phyloP scores from a whole-genome alignment of 2,113 vertebrate genomes.

The Elephantulus edwardii region DNA sequence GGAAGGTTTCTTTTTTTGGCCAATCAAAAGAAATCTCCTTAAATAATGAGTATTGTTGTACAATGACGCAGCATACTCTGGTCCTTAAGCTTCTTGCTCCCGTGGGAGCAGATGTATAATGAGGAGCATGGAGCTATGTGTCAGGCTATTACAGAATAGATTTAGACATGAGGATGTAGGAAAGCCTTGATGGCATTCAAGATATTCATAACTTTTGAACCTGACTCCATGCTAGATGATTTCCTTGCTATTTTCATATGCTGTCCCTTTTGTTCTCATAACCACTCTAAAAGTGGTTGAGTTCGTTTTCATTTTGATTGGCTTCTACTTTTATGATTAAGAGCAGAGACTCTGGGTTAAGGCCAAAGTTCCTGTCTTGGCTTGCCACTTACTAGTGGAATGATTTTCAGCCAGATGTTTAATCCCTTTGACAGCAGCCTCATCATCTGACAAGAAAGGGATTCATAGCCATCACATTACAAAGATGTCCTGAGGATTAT shows the following conservation, averaged over 20 bases:
- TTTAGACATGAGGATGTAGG: constrained; percentile 37
- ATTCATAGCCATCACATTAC: neutral
- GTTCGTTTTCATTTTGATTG: constrained; percentile 15
- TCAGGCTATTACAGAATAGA: constrained; percentile 47
- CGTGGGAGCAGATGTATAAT: neutral
- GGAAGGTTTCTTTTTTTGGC: constrained; percentile 41
- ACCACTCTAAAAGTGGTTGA: neutral
- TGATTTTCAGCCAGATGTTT: constrained; percentile 21
- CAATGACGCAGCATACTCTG: constrained; percentile 28
- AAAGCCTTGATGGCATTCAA: constrained; percentile 42
- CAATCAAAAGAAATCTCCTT: constrained; percentile 51
- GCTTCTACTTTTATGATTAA: constrained; percentile 8
- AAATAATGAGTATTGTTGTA: constrained; percentile 39
- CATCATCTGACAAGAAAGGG: neutral
- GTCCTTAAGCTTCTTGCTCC: constrained; percentile 6
- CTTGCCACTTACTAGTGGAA: neutral
- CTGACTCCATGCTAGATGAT: neutral
- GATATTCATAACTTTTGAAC: constrained; percentile 27
- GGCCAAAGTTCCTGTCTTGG: neutral
- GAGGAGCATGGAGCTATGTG: constrained; percentile 18
- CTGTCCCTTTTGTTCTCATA: constrained; percentile 42
- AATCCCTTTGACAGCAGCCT: constrained; percentile 11
- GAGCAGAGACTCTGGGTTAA: neutral
- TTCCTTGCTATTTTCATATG: neutral
- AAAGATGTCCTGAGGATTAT: neutral